phyloP scores from a whole-genome alignment of 1,140 invertebrate genomes.

The Sesamia nonagrioides region DNA sequence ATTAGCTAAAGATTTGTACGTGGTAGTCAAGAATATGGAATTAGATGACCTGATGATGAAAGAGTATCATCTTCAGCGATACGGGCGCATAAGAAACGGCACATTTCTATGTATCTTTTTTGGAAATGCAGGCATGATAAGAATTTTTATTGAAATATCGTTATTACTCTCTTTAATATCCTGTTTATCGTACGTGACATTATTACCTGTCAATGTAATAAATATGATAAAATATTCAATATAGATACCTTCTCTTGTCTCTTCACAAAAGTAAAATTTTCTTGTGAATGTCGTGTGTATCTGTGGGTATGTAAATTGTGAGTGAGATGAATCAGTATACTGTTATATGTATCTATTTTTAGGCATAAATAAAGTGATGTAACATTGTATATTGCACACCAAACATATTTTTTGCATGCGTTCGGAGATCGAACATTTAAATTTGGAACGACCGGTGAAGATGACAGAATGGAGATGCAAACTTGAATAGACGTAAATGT shows the following conservation, averaged over 20 bases:
- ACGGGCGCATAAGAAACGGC: neutral
- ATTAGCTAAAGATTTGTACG: neutral
- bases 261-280: neutral
- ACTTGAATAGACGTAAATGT: neutral
- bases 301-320: neutral
- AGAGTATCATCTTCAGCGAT: neutral
- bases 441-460: constrained; percentile 2
- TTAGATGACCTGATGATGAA: neutral
- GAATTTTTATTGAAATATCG: neutral
- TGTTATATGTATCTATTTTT: neutral
- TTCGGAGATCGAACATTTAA: constrained; percentile 1
- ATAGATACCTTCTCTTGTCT: neutral
- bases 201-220: constrained; percentile 18
- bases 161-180: neutral
- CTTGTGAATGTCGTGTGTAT: constrained; percentile 1
- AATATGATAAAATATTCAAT: constrained; percentile 17
- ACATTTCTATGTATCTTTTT: constrained; percentile 3
- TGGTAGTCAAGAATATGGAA: neutral
- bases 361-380: neutral
- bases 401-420: neutral
- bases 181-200: constrained; percentile 6
- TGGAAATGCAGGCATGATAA: neutral
- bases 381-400: neutral
- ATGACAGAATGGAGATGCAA: neutral
- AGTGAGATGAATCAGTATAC: neutral